Base-by-base conservation (phyloP, 2,888 invertebrate genomes). In the Tipula helvola region DNA sequence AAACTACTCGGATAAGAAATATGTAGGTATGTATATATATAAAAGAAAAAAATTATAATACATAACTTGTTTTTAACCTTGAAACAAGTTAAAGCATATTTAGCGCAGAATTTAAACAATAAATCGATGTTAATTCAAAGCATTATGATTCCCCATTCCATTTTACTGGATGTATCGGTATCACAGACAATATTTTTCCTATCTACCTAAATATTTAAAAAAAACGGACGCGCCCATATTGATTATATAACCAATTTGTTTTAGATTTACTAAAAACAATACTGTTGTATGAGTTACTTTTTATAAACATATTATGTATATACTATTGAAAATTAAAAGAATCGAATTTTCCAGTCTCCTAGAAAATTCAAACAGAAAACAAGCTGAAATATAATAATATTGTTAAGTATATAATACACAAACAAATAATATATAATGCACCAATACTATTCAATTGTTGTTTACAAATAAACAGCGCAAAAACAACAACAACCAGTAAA, bases 11-110 rank as follows among this genome's bases (percentile, higher is more conserved):
- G 71, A 71, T 71, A 71, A 71, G 57, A 57, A 57, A 57, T 57
- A 18, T 28, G 28, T 39, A 39, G 0, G 7, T 39, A 39, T 0
- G 7, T 39, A 39, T 7, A 39, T 8, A 71, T 71, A 71, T 28
- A 71, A 28, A 28, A 71, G 28, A 71, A 28, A 71, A 71, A 28
- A 57, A 16, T 44, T 44, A 57, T 57, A 28, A 71, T 71, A 28
- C 71, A 71, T 71, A 71, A 71, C 71, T 71, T 71, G 71, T 71
- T 71, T 71, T 71, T 71, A 71, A 71, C 71, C 71, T 71, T 71
- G 71, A 71, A 71, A 28, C 28, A 71, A 71, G 71, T 71, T 28
- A 71, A 52, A 16, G 12, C 71, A 10, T 71, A 71, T 71, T 57
- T 71, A 71, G 71, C 71, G 71, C 71, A 71, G 28, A 28, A 28